phyloP scores from a whole-genome alignment of 2,888 invertebrate species.

The Melipona beecheii region DNA sequence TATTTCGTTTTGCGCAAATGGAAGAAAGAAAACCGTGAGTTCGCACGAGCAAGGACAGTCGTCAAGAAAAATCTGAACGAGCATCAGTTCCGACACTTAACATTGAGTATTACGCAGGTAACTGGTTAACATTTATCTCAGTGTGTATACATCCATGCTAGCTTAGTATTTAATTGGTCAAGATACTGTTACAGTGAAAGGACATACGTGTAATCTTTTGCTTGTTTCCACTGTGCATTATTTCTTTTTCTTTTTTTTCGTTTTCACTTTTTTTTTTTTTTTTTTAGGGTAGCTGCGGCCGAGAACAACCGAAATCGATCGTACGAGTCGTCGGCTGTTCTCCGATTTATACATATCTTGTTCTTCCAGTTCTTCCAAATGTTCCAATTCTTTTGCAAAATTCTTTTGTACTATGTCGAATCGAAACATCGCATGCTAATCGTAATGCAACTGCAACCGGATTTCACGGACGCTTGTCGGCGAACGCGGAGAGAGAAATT shows the following conservation, averaged over 20 bases:
- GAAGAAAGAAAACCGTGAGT: conserved; percentile 54
- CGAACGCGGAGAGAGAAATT: background rate
- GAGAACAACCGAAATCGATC: conserved; percentile 7
- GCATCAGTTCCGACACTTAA: conserved; percentile 43
- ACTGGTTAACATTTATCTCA: conserved; percentile 64
- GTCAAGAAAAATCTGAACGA: conserved; percentile 48
- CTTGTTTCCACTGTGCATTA: conserved; percentile 22
- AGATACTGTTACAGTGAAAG: conserved; percentile 69
- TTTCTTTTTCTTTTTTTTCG: background rate
- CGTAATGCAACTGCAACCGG: conserved; percentile 23
- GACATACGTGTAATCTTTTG: conserved; percentile 55
- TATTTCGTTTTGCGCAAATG: conserved; percentile 34
- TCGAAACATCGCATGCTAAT: conserved; percentile 20
- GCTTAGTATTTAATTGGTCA: conserved; percentile 76
- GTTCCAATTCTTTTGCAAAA: background rate
- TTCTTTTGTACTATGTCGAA: conserved; percentile 45
- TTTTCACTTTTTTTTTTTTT: conserved; percentile 36
- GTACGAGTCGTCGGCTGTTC: background rate
- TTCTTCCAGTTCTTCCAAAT: background rate
- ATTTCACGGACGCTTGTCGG: background rate
- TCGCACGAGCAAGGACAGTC: conserved; percentile 38
- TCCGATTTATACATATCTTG: background rate
- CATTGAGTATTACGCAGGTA: conserved; percentile 59
- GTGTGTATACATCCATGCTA: conserved; percentile 66
- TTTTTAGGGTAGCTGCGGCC: background rate